A percentile compares a stretch with the other conserved stretches of the same genome.
These are phyloP conservation scores for Galago senegalensis DNA, from an alignment of 2,797 vertebrate genomes.

Conservation along the genomic window DNA sequence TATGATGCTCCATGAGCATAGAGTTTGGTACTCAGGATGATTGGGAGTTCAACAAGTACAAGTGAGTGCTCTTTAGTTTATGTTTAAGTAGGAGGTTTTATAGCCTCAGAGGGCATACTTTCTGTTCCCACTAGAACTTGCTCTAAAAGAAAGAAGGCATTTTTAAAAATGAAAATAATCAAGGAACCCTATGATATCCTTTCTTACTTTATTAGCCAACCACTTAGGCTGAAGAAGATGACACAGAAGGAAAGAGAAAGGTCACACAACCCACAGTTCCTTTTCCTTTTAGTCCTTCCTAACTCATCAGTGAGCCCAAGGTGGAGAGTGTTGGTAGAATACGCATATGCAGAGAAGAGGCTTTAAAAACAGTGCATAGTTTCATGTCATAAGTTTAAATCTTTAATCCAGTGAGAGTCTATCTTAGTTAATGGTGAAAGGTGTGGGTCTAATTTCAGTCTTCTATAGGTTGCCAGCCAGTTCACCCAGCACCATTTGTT, in stretches of 20 bases:
- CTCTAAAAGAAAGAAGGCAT: conserved; percentile 16
- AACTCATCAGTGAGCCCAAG: not conserved
- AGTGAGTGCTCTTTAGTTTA: not conserved
- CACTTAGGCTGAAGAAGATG: not conserved
- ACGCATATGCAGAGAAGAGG: not conserved
- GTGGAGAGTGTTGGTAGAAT: not conserved
- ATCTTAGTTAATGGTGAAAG: no score
- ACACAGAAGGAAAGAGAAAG: not conserved
- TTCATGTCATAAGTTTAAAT: no score
- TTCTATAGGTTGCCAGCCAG: no score
- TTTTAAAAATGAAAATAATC: conserved; percentile 8
- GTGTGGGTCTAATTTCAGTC: no score
- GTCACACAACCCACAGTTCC: not conserved
- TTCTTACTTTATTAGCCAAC: not conserved
- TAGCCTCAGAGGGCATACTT: not conserved
- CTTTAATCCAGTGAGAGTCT: no score
- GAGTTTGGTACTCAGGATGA: not conserved
- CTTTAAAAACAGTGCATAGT: not conserved
- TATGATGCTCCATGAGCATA: not conserved
- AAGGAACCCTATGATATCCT: not conserved
- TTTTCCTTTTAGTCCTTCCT: not conserved
- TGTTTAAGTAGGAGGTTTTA: not conserved
- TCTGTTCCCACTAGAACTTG: not conserved
- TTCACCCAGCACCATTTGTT: no score
- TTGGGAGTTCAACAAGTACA: not conserved